phyloP scores from a whole-genome alignment of 2,888 invertebrate species.

The Cistogaster globosa region DNA sequence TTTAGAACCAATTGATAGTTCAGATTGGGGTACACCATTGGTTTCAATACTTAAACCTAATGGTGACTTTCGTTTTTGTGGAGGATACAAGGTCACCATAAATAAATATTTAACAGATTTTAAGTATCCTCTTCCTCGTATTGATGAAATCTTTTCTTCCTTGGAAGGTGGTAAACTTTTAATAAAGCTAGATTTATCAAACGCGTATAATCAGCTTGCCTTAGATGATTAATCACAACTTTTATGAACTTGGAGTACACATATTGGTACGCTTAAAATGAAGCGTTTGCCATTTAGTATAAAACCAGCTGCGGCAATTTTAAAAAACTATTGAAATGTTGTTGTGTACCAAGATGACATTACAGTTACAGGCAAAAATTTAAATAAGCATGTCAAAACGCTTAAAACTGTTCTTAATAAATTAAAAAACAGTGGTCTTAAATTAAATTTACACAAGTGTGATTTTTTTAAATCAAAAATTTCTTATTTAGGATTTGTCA shows the following conservation, averaged over 20 bases:
- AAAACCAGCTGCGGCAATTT: constrained; percentile 11
- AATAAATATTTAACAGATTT: constrained; percentile 30
- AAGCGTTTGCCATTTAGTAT: constrained; percentile 12
- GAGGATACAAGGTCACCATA: constrained; percentile 7
- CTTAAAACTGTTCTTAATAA: constrained; percentile 34
- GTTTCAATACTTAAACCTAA: constrained; percentile 46
- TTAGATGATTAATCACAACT: constrained; percentile 13
- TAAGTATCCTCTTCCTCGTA: constrained; percentile 41
- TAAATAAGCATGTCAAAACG: background rate
- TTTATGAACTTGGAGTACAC: constrained; percentile 15
- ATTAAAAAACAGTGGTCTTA: constrained; percentile 7
- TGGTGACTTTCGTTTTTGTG: too few relatives aligned
- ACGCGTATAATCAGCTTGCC: constrained; percentile 35
- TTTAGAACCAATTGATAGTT: constrained; percentile 49
- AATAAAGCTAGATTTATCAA: constrained; percentile 29
- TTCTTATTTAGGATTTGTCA: constrained; percentile 52
- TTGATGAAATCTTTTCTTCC: constrained; percentile 48
- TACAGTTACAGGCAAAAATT: constrained; percentile 19
- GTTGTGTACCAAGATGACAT: constrained; percentile 33
- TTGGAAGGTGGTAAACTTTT: constrained; percentile 19
- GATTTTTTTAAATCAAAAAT: constrained; percentile 42
- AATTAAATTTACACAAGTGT: constrained; percentile 24
- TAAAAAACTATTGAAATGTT: constrained; percentile 31
- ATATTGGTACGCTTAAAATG: constrained; percentile 24
- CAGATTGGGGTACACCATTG: constrained; percentile 56